Evolutionary conservation across 2,888 invertebrate species (phyloP), one percentile per base, ranked within the genome.

Genomic region (Allolobophora icterica): DNA sequence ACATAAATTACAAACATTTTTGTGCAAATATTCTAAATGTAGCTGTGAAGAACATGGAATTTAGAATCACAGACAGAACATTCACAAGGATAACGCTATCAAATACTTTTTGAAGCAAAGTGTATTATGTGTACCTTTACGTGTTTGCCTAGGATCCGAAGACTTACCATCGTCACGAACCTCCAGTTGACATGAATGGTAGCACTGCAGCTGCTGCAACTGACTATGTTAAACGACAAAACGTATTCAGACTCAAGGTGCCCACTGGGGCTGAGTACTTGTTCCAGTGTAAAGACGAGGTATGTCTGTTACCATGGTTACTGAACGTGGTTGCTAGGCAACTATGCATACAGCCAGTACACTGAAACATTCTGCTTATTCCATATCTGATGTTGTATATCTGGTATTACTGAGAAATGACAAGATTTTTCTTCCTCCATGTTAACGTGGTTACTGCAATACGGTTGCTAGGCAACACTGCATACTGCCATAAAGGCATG

Each of bases 141-240:
- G 71, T 71, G n/a, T 11, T n/a, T 71, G 71, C 30, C n/a, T 92
- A 96, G 95, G 96, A 98, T 93, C 98, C 99, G 52, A 98, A 98
- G 93, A 97, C 93, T 90, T 93, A 94, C 94, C 98, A 97, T 97
- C 98, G 98, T 95, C 97, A 97, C 92, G 99, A 99, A 96, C 95
- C 97, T 89, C 97, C 98, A 91, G 96, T 99, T 92, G 97, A 98
- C 94, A 96, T 99, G 93, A 96, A 97, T 95, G 98, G 97, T 91
- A 98, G 98, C 92, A 96, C 96, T 91, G 97, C 98, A 91, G 97
- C 97, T 94, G 97, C 98, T 91, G 99, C 99, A 93, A 97, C 97
- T 94, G 99, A 99, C 96, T 99, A 99, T 96, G 98, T 98, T 93
- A 99, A 99, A 97, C 98, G 98, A 97, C 99, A 99, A 96, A 97